Percentiles rank a stretch among this genome's conserved stretches.
These are phyloP conservation scores for Chlamydotis undulata DNA, from an alignment of 2,113 vertebrate genomes.

Conservation along the genomic window DNA sequence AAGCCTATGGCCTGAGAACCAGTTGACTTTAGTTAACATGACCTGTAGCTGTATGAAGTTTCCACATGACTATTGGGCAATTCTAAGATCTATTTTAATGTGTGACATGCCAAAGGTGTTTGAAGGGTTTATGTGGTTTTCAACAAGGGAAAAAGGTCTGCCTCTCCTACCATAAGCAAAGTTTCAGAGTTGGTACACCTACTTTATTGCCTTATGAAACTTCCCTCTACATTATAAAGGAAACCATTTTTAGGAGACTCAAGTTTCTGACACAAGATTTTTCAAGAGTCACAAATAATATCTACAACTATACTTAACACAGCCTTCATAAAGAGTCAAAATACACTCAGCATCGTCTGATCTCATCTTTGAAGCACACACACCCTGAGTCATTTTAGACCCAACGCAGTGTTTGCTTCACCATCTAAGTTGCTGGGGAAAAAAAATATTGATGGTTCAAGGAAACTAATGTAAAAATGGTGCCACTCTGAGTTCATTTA, in stretches of 20 bases:
- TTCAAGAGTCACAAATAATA: neutral
- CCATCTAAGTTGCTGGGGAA: neutral
- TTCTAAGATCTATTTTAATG: neutral
- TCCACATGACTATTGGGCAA: neutral
- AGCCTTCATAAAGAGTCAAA: neutral
- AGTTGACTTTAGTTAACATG: neutral
- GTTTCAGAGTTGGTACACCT: neutral
- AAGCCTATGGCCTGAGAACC: neutral
- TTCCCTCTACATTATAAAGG: neutral
- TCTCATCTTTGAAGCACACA: slow-evolving; percentile 10
- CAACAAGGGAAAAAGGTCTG: neutral
- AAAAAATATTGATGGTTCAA: neutral
- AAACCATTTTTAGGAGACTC: neutral
- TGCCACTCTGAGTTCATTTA: neutral
- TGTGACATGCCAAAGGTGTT: neutral
- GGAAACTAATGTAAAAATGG: neutral
- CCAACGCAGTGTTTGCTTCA: neutral
- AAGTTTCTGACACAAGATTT: neutral
- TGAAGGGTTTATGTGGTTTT: neutral
- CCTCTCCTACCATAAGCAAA: neutral
- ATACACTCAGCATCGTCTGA: neutral
- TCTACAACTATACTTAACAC: neutral
- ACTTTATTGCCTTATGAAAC: neutral
- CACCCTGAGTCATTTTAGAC: neutral
- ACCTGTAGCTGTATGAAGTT: neutral